Percentiles rank a stretch among this genome's conserved stretches.
These are phyloP conservation scores for Cephus runcator DNA, from an alignment of 2,888 invertebrate genomes.

Conservation along the genomic window DNA sequence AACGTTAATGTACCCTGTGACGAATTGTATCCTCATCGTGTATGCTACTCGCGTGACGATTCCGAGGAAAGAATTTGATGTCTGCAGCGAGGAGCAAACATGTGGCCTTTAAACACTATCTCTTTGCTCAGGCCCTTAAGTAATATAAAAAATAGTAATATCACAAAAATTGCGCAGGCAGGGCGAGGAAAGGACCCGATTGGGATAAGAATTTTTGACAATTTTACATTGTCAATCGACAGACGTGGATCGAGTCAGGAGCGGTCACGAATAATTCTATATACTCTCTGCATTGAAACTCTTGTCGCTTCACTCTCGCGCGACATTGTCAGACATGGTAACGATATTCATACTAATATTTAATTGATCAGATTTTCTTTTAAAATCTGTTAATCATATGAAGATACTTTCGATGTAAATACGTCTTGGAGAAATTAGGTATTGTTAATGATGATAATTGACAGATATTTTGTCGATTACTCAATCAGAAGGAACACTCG, in stretches of 20 bases:
- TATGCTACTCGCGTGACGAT: too few species aligned
- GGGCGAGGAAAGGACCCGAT: slow-evolving; percentile 56
- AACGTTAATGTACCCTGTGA: too few species aligned
- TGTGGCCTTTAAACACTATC: slow-evolving; percentile 2
- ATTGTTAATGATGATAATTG: not conserved
- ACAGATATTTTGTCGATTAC: not conserved
- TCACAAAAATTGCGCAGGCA: slow-evolving; percentile 62
- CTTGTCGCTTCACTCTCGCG: slow-evolving; percentile 16
- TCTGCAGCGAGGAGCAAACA: too few species aligned
- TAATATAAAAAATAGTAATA: slow-evolving; percentile 62
- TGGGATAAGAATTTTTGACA: slow-evolving; percentile 39
- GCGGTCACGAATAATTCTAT: slow-evolving; percentile 41
- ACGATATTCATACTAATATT: not conserved
- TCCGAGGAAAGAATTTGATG: too few species aligned
- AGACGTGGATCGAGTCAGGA: slow-evolving; percentile 43
- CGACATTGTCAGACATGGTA: slow-evolving; percentile 12
- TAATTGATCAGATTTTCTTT: not conserved
- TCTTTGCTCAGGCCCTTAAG: slow-evolving; percentile 47
- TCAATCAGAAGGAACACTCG: not conserved
- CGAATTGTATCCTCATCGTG: too few species aligned
- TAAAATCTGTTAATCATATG: too few species aligned
- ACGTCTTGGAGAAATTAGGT: not conserved
- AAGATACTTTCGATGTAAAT: not conserved
- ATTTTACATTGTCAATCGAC: slow-evolving; percentile 29
- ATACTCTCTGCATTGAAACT: slow-evolving; percentile 11